These are phyloP conservation scores for Trichonephila clavata DNA, from an alignment of 1,140 invertebrate genomes.

Conservation along the genomic window DNA sequence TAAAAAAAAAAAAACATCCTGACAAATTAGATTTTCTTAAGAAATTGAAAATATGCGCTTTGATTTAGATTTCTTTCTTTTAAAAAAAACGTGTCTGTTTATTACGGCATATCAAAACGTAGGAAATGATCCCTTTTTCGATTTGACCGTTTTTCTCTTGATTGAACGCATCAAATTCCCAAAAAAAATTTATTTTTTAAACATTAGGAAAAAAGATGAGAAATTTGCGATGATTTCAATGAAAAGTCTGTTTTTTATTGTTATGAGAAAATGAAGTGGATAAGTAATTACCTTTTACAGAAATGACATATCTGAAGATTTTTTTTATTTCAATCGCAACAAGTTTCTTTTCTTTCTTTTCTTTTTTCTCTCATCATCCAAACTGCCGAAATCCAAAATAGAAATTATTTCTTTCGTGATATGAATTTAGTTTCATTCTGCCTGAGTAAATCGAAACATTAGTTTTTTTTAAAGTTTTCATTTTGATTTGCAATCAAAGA, in stretches of 20 bases:
- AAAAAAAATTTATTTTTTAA: not conserved
- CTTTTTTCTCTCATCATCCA: not conserved
- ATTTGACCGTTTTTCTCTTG: not conserved
- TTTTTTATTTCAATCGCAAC: not conserved
- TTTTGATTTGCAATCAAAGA: slow-evolving; percentile 55
- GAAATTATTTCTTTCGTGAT: slow-evolving; percentile 35
- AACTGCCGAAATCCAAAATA: not conserved
- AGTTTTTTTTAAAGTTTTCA: slow-evolving; percentile 31
- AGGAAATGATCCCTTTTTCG: not conserved
- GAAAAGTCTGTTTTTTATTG: not conserved
- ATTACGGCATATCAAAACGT: not conserved
- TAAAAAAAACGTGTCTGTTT: too few relatives aligned
- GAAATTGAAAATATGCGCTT: not conserved
- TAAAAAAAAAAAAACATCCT: not conserved
- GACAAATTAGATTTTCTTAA: not conserved
- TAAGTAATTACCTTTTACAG: slow-evolving; percentile 37
- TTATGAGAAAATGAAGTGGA: not conserved
- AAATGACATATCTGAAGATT: too few relatives aligned
- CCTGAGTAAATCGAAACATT: slow-evolving; percentile 13
- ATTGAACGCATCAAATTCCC: not conserved
- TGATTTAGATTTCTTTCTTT: too few relatives aligned
- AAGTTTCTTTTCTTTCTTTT: not conserved
- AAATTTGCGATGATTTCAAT: not conserved
- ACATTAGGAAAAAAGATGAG: not conserved
- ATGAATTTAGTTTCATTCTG: slow-evolving; percentile 47